A percentile compares a stretch with the other conserved stretches of the same genome.
phyloP scores from a whole-genome alignment of 1,140 invertebrate genomes.

The Drosophila nasuta region DNA sequence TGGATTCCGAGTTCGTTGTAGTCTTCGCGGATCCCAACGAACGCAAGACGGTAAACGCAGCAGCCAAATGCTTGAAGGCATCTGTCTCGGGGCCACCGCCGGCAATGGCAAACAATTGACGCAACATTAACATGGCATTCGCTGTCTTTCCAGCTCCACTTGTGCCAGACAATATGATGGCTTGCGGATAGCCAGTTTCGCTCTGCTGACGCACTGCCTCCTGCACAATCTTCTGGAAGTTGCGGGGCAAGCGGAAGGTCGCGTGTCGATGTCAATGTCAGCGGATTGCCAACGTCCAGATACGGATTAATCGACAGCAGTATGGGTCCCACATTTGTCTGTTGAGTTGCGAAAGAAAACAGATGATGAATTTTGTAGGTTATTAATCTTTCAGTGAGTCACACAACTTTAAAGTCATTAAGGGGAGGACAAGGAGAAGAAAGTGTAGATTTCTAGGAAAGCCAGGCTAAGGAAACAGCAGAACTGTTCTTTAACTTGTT shows the following conservation, averaged over 20 bases:
- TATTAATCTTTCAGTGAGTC: slow-evolving; percentile 14
- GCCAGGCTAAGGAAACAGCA: neutral
- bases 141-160: slow-evolving; percentile 98
- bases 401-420: neutral
- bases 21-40: slow-evolving; percentile 96
- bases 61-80: slow-evolving; percentile 97
- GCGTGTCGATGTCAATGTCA: slow-evolving; percentile 94
- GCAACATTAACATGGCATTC: slow-evolving; percentile 95
- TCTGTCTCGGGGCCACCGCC: slow-evolving; percentile 97
- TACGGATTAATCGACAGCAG: slow-evolving; percentile 95
- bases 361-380: neutral
- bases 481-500: neutral
- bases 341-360: slow-evolving; percentile 42
- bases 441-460: neutral
- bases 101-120: slow-evolving; percentile 96
- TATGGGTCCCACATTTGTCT: slow-evolving; percentile 97
- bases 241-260: slow-evolving; percentile 89
- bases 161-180: slow-evolving; percentile 95
- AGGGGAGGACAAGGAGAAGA: neutral
- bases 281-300: slow-evolving; percentile 93
- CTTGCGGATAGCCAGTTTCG: slow-evolving; percentile 97
- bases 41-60: slow-evolving; percentile 96
- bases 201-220: slow-evolving; percentile 96
- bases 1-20: slow-evolving; percentile 95
- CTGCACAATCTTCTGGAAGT: slow-evolving; percentile 93